Percentiles rank a stretch among this genome's conserved stretches.
Evolutionary conservation across 2,888 invertebrate genomes (phyloP).

Genomic region (Cerceris ruficornis): DNA sequence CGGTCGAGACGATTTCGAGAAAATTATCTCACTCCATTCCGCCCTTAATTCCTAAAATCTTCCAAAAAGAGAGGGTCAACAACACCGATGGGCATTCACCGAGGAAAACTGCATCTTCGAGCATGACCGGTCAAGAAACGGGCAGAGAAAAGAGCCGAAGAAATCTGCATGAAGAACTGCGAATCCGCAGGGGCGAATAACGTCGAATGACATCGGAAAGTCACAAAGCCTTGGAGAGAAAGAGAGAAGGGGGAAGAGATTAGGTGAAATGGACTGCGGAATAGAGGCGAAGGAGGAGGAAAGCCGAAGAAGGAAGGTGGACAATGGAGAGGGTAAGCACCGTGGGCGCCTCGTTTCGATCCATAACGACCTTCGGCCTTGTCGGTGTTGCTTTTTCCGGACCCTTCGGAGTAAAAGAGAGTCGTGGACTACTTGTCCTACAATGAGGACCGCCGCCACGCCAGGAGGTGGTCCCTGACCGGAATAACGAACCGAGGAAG

Average conservation of each 20-base stretch:
- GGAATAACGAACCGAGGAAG: conserved; percentile 68
- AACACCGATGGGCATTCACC: background rate
- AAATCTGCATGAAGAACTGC: background rate
- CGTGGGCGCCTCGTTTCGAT: conserved; percentile 54
- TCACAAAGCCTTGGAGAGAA: conserved; percentile 20
- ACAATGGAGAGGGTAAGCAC: conserved; percentile 25
- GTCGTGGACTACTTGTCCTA: conserved; percentile 61
- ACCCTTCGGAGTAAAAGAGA: conserved; percentile 49
- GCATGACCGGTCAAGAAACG: background rate
- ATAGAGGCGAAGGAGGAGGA: background rate
- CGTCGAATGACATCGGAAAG: conserved; percentile 13
- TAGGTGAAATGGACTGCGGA: conserved; percentile 32
- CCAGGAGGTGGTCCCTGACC: conserved; percentile 69
- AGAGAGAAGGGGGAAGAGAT: conserved; percentile 25
- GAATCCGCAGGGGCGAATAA: background rate
- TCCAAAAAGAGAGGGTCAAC: too few relatives aligned
- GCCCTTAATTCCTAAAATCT: too few relatives aligned
- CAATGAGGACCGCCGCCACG: conserved; percentile 64
- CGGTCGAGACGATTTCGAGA: too few relatives aligned
- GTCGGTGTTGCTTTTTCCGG: conserved; percentile 51
- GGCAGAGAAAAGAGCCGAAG: background rate
- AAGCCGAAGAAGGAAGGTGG: conserved; percentile 11
- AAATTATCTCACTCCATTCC: too few relatives aligned
- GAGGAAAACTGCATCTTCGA: background rate
- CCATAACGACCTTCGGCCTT: conserved; percentile 46